Evolutionary conservation across 2,888 invertebrate genomes (phyloP), one percentile per base, ranked within the genome.

Genomic region (Troides aeacus): DNA sequence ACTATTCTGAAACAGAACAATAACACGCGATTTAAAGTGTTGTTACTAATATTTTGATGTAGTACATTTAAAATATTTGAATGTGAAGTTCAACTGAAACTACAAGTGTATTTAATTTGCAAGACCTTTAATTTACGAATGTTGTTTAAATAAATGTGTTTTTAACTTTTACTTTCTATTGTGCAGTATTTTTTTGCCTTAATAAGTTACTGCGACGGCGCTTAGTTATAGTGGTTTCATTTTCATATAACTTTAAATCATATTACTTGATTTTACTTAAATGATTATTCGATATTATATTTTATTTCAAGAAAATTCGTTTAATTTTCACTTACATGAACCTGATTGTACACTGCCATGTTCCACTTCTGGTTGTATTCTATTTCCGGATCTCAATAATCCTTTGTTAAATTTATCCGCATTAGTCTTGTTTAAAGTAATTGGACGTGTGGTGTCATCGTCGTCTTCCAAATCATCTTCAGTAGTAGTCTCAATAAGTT

Each of bases 301-400:
- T 50, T 46, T 46, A 46, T 46, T 46, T 46, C 46, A 2, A 46
- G 46, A 50, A 17, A 39, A 15, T 50, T 1, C 15, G 23, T 56
- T 39, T 42, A n/a, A 50, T 30, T 30, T 36, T 30, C 21, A 30
- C 63, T 63, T 53, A 63, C 63, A 53, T 18, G 17, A 1, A 24
- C 67, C 67, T 57, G 62, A 42, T 70, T 70, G 70, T 1, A 63
- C 24, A 39, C 70, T 70, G 3, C 70, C 70, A 39, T 70, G 70
- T 63, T 70, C 70, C 24, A 68, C 67, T 36, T 68, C 67, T 1
- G 67, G 67, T 8, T 58, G 7, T 17, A 10, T 7, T 21, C 7
- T 66, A 18, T 15, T 6, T n/a, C 12, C 15, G 17, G 4, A 61
- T 39, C 30, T 30, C 30, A 53, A 42, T 8, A 62, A 39, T 46